Evolutionary conservation across 30 jellyfish, hydroid and myxozoan genomes (phyloP), one percentile per base, ranked within the genome.

Genomic region (Aurelia sp.): DNA sequence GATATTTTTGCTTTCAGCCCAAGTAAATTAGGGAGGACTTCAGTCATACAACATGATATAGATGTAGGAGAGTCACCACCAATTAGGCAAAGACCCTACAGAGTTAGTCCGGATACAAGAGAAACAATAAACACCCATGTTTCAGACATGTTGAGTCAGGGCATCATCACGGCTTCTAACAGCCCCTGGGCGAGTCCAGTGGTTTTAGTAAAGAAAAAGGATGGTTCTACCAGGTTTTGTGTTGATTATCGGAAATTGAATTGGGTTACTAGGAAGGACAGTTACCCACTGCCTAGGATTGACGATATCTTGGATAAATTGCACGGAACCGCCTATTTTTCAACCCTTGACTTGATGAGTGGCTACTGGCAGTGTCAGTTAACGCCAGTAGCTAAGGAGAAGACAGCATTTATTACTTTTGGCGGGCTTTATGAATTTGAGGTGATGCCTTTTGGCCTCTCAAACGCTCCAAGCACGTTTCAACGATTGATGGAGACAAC

Each of bases 101-200:
- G 33, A 27, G 33, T 27, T 27, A 27, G 33, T 2, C 33, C 33
- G 1, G 33, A 27, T 27, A 27, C 33, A 27, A 27, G 33, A 27
- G 33, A 27, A 27, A 27, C 33, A 1, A 27, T 27, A 27, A 27
- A 85, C 47, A 58, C 13, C 3, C 82, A 85, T 31, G 84, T 85
- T 21, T 51, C 40, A 2, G 62, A 62, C 3, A 74, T 85, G 89
- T 52, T 85, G 48, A 73, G 61, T 12, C 59, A 35, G 1, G 95
- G 67, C 10, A 68, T 85, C 51, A 85, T 85, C 47, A 30, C 50
- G 84, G 85, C 95, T 6, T 31, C 78, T 55, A 62, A 35, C 27
- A 11, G 55, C 11, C 91, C 90, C 55, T 85, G 95, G 95, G 62
- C 89, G 11, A 22, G 76, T 35, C 95, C 95, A 31, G 58, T 76